Percentiles rank a stretch among this genome's conserved stretches.
Conservation (phyloP, 2,888 invertebrate species). For the Nycteola revayana region DNA sequence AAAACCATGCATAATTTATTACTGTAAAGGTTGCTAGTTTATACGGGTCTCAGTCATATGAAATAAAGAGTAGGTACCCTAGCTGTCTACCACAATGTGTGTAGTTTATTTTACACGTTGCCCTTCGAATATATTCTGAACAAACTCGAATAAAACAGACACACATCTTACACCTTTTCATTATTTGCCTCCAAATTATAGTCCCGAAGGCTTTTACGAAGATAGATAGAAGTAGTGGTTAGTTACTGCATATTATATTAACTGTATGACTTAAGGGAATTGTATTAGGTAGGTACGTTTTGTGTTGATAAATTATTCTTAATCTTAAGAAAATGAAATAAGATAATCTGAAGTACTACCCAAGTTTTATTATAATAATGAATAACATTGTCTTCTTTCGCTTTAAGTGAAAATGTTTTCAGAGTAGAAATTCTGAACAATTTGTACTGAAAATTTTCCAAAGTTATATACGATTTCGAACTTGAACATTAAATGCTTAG, state of each 20-base stretch:
- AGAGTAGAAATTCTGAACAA: no score
- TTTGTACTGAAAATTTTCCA: no score
- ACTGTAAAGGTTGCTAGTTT: constrained; percentile 20
- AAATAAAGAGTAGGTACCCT: constrained; percentile 17
- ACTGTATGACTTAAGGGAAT: constrained; percentile 39
- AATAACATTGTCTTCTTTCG: no score
- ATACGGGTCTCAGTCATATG: constrained; percentile 12
- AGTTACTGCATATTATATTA: constrained; percentile 52
- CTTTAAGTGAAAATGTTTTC: no score
- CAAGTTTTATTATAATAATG: no score
- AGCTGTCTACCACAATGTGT: no score
- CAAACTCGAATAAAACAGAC: no score
- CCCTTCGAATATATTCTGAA: not conserved
- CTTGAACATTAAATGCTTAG: no score
- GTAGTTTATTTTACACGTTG: constrained; percentile 20
- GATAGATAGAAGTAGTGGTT: constrained; percentile 46
- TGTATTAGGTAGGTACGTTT: constrained; percentile 28
- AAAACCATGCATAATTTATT: constrained; percentile 19
- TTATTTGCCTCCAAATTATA: constrained; percentile 55
- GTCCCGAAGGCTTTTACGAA: constrained; percentile 38
- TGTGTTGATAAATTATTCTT: constrained; percentile 9
- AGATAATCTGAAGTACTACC: no score
- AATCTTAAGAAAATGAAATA: no score
- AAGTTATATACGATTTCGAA: no score
- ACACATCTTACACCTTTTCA: constrained; percentile 35